phyloP scores from a whole-genome alignment of 2,113 vertebrate genomes.

The Leptobrachium leishanense region DNA sequence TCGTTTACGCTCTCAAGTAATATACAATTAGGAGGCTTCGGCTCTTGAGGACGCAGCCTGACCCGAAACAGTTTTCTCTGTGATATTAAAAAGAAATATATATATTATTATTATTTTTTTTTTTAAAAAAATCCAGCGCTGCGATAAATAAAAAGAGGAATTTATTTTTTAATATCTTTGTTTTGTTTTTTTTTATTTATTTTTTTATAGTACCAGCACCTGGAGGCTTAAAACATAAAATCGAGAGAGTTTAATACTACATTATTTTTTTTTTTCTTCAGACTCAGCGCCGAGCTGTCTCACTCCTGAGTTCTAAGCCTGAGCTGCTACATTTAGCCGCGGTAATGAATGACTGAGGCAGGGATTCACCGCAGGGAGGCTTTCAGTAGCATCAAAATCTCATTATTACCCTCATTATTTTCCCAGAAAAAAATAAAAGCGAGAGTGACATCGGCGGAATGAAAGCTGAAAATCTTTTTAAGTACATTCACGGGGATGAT shows the following conservation, averaged over 20 bases:
- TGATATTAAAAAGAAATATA: not conserved
- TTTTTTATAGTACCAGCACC: slow-evolving; percentile 11
- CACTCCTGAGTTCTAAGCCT: slow-evolving; percentile 10
- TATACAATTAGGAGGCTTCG: not conserved
- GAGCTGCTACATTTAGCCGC: slow-evolving; percentile 12
- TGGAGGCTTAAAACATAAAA: slow-evolving; percentile 3
- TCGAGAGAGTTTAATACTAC: not conserved
- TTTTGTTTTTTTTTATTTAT: not conserved
- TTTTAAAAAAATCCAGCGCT: not conserved
- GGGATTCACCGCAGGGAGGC: slow-evolving; percentile 36
- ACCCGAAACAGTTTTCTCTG: not conserved
- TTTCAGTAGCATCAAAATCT: slow-evolving; percentile 40
- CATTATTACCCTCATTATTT: slow-evolving; percentile 47
- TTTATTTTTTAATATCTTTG: slow-evolving; percentile 4
- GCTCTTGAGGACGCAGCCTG: not conserved
- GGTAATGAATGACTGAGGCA: slow-evolving; percentile 42
- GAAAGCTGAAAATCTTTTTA: slow-evolving; percentile 29
- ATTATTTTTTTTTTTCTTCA: slow-evolving; percentile 24
- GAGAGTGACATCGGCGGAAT: slow-evolving; percentile 29
- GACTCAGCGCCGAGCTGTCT: not conserved
- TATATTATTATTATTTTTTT: too few relatives aligned
- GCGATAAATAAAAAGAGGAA: not conserved
- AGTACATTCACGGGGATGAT: not conserved
- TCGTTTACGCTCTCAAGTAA: not conserved
- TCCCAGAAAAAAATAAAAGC: slow-evolving; percentile 27